These are phyloP conservation scores for Lymantria dispar DNA, from an alignment of 2,888 invertebrate genomes.

Conservation along the genomic window DNA sequence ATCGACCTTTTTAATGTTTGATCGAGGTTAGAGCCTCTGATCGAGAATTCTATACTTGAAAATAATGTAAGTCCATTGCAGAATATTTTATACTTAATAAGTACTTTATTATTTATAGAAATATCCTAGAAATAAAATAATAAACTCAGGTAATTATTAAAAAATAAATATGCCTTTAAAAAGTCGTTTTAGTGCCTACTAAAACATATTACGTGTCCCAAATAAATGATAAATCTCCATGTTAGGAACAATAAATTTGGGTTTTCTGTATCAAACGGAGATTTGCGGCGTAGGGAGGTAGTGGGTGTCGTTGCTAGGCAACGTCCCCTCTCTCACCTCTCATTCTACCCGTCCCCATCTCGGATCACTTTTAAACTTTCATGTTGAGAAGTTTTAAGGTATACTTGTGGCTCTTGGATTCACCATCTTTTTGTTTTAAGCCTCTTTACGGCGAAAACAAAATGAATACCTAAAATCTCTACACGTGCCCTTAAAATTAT, in stretches of 20 bases:
- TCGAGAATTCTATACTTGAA: too few species aligned
- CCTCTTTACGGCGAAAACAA: slow-evolving; percentile 56
- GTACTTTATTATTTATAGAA: too few species aligned
- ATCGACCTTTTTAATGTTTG: too few species aligned
- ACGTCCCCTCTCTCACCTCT: slow-evolving; percentile 39
- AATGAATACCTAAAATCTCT: slow-evolving; percentile 23
- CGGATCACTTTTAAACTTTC: slow-evolving; percentile 82
- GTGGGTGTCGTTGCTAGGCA: slow-evolving; percentile 70
- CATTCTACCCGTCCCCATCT: slow-evolving; percentile 39
- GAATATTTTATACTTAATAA: too few species aligned
- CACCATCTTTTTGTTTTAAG: slow-evolving; percentile 73
- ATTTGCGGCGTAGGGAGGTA: slow-evolving; percentile 70
- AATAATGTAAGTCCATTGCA: too few species aligned
- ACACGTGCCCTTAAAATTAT: slow-evolving; percentile 29
- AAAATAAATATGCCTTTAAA: neutral
- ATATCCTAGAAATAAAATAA: too few species aligned
- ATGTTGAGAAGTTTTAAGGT: slow-evolving; percentile 81
- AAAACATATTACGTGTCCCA: slow-evolving; percentile 12
- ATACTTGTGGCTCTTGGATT: slow-evolving; percentile 75
- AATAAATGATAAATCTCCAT: slow-evolving; percentile 47
- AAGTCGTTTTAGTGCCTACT: neutral
- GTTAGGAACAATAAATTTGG: slow-evolving; percentile 70
- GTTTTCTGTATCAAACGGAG: slow-evolving; percentile 71
- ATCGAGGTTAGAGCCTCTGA: too few species aligned
- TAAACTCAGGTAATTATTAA: too few species aligned